A percentile compares a stretch with the other conserved stretches of the same genome.
phyloP scores from a whole-genome alignment of 1,140 invertebrate genomes.

The Parapsyche elsis region DNA sequence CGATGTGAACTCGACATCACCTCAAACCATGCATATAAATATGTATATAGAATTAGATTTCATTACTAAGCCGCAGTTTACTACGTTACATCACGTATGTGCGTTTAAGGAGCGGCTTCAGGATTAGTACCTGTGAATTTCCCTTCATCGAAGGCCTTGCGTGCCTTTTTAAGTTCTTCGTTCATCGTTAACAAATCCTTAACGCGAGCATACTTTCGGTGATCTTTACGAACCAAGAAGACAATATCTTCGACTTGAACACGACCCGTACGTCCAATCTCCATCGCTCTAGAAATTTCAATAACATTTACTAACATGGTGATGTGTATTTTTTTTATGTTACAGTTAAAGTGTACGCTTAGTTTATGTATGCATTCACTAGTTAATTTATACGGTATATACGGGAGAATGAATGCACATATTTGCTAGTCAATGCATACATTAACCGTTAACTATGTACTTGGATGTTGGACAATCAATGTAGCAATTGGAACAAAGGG shows the following conservation, averaged over 20 bases:
- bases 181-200: constrained; percentile 99
- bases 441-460: too few species aligned
- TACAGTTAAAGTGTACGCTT: too few species aligned
- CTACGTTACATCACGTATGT: not conserved
- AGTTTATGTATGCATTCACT: too few species aligned
- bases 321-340: too few species aligned
- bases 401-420: too few species aligned
- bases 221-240: constrained; percentile 97
- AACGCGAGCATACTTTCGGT: constrained; percentile 96
- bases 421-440: too few species aligned
- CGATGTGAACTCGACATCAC: not conserved
- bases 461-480: too few species aligned
- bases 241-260: constrained; percentile 99
- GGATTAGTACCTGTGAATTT: constrained; percentile 78
- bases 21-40: not conserved
- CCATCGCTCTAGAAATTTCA: constrained; percentile 84
- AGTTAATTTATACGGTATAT: too few species aligned
- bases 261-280: constrained; percentile 92
- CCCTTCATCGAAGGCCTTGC: constrained; percentile 99
- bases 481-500: too few species aligned
- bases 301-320: not conserved
- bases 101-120: constrained; percentile 41
- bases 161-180: constrained; percentile 97
- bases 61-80: not conserved
- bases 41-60: not conserved